Evolutionary conservation across 2,888 invertebrate species (phyloP), one percentile per base, ranked within the genome.

Genomic region (Chymomyza amoena): DNA sequence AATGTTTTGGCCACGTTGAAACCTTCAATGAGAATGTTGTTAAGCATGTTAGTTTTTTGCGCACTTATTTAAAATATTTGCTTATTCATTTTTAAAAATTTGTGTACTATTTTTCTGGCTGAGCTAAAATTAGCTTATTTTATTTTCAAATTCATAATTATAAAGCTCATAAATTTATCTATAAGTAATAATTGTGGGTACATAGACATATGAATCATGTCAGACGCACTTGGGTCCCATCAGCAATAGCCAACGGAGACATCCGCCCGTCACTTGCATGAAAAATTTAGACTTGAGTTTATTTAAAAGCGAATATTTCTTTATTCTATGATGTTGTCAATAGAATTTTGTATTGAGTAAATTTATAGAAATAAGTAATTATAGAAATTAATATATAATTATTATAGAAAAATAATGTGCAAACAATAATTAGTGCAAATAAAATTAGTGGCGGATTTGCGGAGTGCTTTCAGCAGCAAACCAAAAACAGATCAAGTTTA

Each of bases 11-110:
- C 65, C 77, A 75, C 68, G 76, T 79, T 73, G 68, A 70, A 69
- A 66, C 70, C 57, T 74, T 66, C 51, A 83, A 83, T 83, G 83
- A 79, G 65, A 67, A 81, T 78, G 76, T 84, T 78, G 83, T 85
- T 84, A 79, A 85, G 36, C 1, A 2, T 4, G 5, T 36, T 2
- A 4, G 1, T 36, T 6, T 9, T 36, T 36, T 36, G 36, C 36
- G 36, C 7, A 9, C 9, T 36, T 36, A 36, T 9, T 36, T 36
- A 1, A 9, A 36, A 6, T 9, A 36, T 50, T 50, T 50, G 20
- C 28, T 28, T n/a, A 45, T 25, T 39, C 16, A 20, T 54, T 18
- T 51, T 70, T 60, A 32, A 54, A 54, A 61, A 67, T 64, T 56
- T 61, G 16, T 32, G 3, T 1, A 20, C 20, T 2, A 20, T 20